phyloP scores from a whole-genome alignment of 2,888 invertebrate species.

The Abrostola tripartita region DNA sequence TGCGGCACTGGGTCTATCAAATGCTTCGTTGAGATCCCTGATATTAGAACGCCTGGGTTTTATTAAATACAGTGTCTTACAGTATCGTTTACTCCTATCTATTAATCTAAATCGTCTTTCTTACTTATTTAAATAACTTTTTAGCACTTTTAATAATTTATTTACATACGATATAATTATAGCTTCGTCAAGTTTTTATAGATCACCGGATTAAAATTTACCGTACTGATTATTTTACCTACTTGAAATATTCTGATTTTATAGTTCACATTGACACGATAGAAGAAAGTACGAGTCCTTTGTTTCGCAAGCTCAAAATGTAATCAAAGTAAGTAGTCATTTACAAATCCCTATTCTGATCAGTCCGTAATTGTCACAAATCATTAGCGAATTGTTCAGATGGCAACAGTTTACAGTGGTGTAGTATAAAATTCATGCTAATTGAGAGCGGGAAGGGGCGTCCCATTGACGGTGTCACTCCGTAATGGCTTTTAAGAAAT shows the following conservation, averaged over 20 bases:
- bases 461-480: conserved; percentile 82
- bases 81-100: not conserved
- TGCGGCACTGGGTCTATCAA: conserved; percentile 3
- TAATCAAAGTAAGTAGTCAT: not conserved
- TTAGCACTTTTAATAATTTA: too few species aligned
- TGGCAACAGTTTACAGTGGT: conserved; percentile 28
- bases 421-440: conserved; percentile 79
- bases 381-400: conserved; percentile 47
- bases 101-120: not conserved
- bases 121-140: too few species aligned
- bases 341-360: conserved; percentile 13
- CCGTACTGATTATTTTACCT: too few species aligned
- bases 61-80: not conserved
- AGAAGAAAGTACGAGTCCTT: too few species aligned
- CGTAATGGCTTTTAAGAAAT: conserved; percentile 88
- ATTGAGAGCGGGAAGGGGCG: conserved; percentile 77
- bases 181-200: too few species aligned
- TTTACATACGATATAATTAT: too few species aligned
- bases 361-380: conserved; percentile 52
- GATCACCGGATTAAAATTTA: too few species aligned
- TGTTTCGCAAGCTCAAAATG: not conserved
- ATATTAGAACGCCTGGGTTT: not conserved
- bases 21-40: not conserved
- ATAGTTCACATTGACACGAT: too few species aligned
- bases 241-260: too few species aligned